Conservation (phyloP, 2,888 invertebrate species). For the Pyrgus malvae region DNA sequence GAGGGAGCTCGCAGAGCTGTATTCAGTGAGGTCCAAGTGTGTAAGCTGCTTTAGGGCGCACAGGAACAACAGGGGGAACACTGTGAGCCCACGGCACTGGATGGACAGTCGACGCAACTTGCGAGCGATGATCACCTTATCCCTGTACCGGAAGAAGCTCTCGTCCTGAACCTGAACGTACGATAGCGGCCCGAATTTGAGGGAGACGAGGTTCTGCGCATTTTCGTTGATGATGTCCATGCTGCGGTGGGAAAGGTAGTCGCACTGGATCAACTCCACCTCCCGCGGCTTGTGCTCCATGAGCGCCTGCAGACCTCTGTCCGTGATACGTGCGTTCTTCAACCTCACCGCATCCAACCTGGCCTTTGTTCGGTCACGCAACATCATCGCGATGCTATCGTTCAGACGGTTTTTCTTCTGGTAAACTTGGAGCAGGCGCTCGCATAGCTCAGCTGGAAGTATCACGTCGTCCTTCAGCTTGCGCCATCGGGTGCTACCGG, state of each 20-base stretch:
- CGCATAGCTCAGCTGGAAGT: constrained; percentile 87
- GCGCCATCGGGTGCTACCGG: constrained; percentile 63
- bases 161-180: constrained; percentile 82
- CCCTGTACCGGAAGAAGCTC: constrained; percentile 57
- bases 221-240: constrained; percentile 86
- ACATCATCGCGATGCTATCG: constrained; percentile 87
- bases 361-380: constrained; percentile 87
- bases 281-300: constrained; percentile 88
- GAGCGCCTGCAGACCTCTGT: constrained; percentile 86
- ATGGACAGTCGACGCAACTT: constrained; percentile 82
- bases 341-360: constrained; percentile 86
- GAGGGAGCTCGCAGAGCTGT: constrained; percentile 83
- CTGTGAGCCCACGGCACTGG: constrained; percentile 71
- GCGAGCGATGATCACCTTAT: constrained; percentile 82
- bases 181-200: constrained; percentile 87
- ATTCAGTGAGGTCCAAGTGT: constrained; percentile 88
- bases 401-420: constrained; percentile 81
- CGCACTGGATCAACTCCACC: constrained; percentile 89
- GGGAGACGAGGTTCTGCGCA: constrained; percentile 85
- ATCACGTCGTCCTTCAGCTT: constrained; percentile 83
- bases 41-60: constrained; percentile 83
- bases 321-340: constrained; percentile 86
- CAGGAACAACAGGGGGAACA: constrained; percentile 79
- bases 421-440: constrained; percentile 83
- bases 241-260: constrained; percentile 83